These are phyloP conservation scores for Cyprinodon diabolis DNA, from an alignment of 2,797 vertebrate genomes.

Conservation along the genomic window DNA sequence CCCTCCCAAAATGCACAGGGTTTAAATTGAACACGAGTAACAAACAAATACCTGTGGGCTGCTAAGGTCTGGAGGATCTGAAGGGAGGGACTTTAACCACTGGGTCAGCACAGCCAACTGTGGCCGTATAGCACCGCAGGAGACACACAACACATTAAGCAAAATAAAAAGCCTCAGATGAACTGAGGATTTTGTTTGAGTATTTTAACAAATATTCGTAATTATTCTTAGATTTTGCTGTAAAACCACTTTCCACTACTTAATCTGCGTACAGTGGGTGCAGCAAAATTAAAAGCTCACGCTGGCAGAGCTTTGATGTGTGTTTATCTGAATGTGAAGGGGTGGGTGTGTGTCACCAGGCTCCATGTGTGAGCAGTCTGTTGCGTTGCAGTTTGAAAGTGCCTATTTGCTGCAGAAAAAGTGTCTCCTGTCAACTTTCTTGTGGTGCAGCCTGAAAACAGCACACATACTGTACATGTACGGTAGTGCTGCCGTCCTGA, in stretches of 20 bases:
- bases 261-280: not conserved
- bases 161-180: slow-evolving; percentile 12
- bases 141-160: slow-evolving; percentile 14
- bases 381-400: slow-evolving; percentile 18
- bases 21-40: slow-evolving; percentile 46
- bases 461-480: slow-evolving; percentile 31
- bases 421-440: slow-evolving; percentile 38
- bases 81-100: slow-evolving; percentile 55
- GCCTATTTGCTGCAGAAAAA: slow-evolving; percentile 25
- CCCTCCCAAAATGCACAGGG: slow-evolving; percentile 14
- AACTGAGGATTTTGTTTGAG: not conserved
- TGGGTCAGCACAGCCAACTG: slow-evolving; percentile 29
- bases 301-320: slow-evolving; percentile 49
- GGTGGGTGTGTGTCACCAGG: slow-evolving; percentile 42
- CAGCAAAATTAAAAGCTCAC: slow-evolving; percentile 46
- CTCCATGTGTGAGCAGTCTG: slow-evolving; percentile 35
- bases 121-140: slow-evolving; percentile 32
- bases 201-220: not conserved
- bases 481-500: slow-evolving; percentile 19
- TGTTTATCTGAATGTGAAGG: slow-evolving; percentile 53
- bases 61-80: slow-evolving; percentile 50
- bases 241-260: not conserved
- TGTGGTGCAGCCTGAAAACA: slow-evolving; percentile 39
- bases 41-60: slow-evolving; percentile 68
- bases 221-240: not conserved